phyloP scores from a whole-genome alignment of 1,140 invertebrate species.

The Phocides pigmalion region DNA sequence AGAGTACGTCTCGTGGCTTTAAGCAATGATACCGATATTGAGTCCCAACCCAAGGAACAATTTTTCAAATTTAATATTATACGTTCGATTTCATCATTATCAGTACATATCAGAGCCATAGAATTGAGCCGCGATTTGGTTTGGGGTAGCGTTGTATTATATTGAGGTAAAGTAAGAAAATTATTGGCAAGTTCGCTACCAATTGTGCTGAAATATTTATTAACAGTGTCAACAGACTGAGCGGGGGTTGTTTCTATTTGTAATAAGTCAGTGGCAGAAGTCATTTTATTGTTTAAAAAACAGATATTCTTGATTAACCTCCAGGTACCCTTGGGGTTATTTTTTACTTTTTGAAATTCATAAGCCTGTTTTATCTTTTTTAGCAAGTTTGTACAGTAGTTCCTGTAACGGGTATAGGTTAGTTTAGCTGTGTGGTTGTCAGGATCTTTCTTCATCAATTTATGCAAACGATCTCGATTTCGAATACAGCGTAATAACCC shows the following conservation, averaged over 20 bases:
- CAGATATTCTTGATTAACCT: neutral
- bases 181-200: conserved; percentile 12
- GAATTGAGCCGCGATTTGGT: neutral
- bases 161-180: neutral
- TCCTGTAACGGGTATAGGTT: conserved; percentile 3
- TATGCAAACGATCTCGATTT: conserved; percentile 4
- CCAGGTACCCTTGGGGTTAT: conserved; percentile 10
- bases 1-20: neutral
- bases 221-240: conserved; percentile 4
- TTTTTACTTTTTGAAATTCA: conserved; percentile 8
- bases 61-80: conserved; percentile 6
- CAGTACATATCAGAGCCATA: conserved; percentile 1
- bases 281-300: neutral
- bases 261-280: neutral
- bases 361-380: neutral
- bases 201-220: conserved; percentile 10
- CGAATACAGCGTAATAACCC: conserved; percentile 3
- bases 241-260: neutral
- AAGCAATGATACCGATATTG: neutral
- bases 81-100: conserved; percentile 3
- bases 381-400: neutral
- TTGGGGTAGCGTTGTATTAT: neutral
- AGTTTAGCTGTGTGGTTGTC: neutral
- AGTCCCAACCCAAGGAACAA: conserved; percentile 2
- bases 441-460: neutral